Conservation (phyloP, 2,113 vertebrate genomes). For the Struthio camelus region DNA sequence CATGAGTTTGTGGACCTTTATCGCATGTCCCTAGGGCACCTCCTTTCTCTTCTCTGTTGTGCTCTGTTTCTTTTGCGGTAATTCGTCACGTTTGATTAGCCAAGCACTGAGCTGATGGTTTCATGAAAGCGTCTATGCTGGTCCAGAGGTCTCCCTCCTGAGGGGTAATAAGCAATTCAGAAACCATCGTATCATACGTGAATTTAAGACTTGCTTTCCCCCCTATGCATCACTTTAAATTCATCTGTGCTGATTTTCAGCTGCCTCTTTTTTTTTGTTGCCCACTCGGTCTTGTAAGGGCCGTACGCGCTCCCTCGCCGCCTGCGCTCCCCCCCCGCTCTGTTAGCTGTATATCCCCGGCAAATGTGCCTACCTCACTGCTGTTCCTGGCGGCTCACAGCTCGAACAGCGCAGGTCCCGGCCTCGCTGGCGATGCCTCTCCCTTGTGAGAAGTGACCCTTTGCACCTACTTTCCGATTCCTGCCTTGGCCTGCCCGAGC, state of each 20-base stretch:
- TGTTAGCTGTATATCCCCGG: not conserved
- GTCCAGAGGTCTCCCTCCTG: not conserved
- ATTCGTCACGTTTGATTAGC: not conserved
- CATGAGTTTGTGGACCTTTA: not conserved
- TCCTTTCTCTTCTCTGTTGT: not conserved
- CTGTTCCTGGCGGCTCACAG: not conserved
- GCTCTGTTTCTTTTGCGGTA: not conserved
- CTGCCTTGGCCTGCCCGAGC: conserved; percentile 21
- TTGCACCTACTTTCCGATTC: conserved; percentile 33
- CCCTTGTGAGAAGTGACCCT: conserved; percentile 18
- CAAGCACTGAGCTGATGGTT: not conserved
- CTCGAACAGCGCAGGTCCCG: not conserved
- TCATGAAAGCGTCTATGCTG: not conserved
- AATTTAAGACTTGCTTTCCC: not conserved
- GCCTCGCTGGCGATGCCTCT: not conserved
- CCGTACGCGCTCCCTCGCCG: not conserved
- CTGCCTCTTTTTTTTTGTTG: not conserved
- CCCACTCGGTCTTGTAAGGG: not conserved
- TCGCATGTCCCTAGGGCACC: not conserved
- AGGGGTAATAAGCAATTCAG: not conserved
- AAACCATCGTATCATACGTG: not conserved
- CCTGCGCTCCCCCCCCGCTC: not conserved
- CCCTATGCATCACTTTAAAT: not conserved
- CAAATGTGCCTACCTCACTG: not conserved
- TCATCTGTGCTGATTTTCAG: not conserved